These are phyloP conservation scores for Enteromius viviparus DNA, from an alignment of 2,797 vertebrate genomes.

Conservation along the genomic window DNA sequence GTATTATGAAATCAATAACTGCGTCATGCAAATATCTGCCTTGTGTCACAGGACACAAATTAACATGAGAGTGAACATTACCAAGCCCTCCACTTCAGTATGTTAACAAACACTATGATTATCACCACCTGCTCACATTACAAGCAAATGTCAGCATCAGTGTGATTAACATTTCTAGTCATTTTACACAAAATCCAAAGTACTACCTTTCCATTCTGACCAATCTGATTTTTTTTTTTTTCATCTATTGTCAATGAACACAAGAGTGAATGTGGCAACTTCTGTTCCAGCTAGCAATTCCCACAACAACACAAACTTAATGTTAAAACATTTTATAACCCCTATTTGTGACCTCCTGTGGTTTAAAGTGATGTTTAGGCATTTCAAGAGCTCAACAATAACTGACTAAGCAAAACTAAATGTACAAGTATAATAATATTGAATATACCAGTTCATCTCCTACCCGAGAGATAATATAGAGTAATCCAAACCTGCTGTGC, in stretches of 20 bases:
- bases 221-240: background rate
- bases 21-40: background rate
- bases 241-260: background rate
- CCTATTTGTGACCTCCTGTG: background rate
- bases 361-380: background rate
- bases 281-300: background rate
- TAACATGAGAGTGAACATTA: background rate
- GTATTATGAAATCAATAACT: background rate
- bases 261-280: background rate
- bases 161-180: conserved; percentile 6
- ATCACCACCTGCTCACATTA: conserved; percentile 8
- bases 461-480: background rate
- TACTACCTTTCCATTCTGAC: background rate
- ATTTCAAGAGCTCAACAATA: background rate
- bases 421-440: background rate
- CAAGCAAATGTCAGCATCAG: conserved; percentile 14
- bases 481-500: conserved; percentile 10
- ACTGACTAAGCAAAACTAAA: conserved; percentile 5
- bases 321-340: background rate
- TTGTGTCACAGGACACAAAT: background rate
- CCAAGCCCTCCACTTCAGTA: background rate
- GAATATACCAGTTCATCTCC: background rate
- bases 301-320: background rate
- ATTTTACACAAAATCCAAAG: background rate
- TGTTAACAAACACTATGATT: conserved; percentile 8